Evolutionary conservation across 2,113 vertebrate species (phyloP), one percentile per base, ranked within the genome.

Genomic region (Oenanthe oenanthe): DNA sequence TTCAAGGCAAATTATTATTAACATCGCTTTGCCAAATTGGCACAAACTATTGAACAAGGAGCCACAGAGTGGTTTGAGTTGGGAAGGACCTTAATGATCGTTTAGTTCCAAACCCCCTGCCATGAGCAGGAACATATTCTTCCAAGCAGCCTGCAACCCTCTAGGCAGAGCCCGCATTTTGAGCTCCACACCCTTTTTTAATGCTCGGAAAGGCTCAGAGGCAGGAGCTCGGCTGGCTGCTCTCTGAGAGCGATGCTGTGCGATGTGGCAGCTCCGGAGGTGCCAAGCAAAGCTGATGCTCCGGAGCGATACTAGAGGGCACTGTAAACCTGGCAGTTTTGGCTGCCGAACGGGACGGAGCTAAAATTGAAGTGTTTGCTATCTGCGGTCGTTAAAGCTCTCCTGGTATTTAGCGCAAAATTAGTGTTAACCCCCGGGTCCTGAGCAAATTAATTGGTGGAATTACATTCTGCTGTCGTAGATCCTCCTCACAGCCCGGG

Each of bases 261-360:
- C 42, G 25, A 38, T 42, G 88, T 58, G 92, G 75, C 83, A 58
- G 79, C 57, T 92, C 74, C 36, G 75, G 28, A 21, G 90, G 91
- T 86, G 92, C 85, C 94, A 90, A 5, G 6, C 45, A 6, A 14
- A 88, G 95, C 94, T 60, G 47, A 87, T 97, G 95, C 95, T 94
- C 29, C 63, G 0, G 45, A 13, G 58, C 65, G 91, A 96, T 97
- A 96, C 96, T 97, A 96, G 95, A 95, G 96, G 96, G 96, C 96
- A 97, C 96, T 97, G 93, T 93, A 81, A 95, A 93, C 91, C 95
- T 91, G 93, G 77, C 93, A 84, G 96, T 93, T 91, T 68, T 14
- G 94, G 57, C 88, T 96, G 56, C 58, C 12, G 94, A 93, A 56
- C 15, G 91, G 93, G 74, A 80, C 47, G n/a, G 10, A 81, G 89